Evolutionary conservation across 2,113 vertebrate genomes (phyloP).

Genomic region (Rhadina sibilatrix): DNA sequence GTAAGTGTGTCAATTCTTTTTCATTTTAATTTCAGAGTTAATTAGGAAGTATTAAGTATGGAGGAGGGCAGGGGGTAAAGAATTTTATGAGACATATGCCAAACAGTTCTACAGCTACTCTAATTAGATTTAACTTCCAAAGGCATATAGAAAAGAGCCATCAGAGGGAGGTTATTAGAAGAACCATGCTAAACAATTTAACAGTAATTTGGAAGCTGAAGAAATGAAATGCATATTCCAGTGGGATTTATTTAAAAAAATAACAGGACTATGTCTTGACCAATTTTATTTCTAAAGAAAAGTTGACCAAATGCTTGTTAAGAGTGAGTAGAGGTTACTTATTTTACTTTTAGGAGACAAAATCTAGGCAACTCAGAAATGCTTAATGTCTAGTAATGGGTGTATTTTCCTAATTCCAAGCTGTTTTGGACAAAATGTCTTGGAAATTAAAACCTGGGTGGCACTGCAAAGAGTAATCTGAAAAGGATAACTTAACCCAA

Average conservation of each 20-base stretch:
- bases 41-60: constrained; percentile 51
- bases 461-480: background rate
- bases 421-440: background rate
- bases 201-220: background rate
- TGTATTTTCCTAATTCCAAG: background rate
- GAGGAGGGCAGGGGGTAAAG: constrained; percentile 17
- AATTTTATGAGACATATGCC: constrained; percentile 33
- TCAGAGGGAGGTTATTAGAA: constrained; percentile 16
- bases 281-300: background rate
- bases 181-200: constrained; percentile 12
- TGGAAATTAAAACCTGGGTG: background rate
- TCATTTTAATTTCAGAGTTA: constrained; percentile 42
- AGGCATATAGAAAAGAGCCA: background rate
- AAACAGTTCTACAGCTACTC: constrained; percentile 10
- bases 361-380: background rate
- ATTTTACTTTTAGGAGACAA: background rate
- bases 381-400: background rate
- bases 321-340: background rate
- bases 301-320: background rate
- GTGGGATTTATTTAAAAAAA: background rate
- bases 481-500: background rate
- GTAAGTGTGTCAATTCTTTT: constrained; percentile 4
- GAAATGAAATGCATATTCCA: background rate
- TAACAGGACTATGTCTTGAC: background rate
- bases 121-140: constrained; percentile 51